Conservation (phyloP, 2,113 vertebrate species). For the Callopanchax toddi region DNA sequence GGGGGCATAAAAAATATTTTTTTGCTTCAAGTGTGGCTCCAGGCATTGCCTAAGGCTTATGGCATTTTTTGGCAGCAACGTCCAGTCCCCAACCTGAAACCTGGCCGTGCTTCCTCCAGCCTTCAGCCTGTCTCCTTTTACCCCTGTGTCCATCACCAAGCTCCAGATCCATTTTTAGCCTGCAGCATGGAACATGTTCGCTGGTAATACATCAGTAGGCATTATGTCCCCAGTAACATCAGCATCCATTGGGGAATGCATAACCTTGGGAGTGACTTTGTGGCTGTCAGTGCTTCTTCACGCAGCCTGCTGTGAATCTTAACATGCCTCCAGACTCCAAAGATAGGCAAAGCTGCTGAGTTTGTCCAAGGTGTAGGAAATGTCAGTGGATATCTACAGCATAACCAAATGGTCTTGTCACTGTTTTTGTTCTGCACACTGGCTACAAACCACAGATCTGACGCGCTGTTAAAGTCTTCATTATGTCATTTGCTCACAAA, state of each 20-base stretch:
- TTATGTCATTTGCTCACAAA: conserved; percentile 2
- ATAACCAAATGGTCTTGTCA: neutral
- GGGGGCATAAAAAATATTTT: conserved; percentile 48
- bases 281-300: conserved; percentile 57
- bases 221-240: conserved; percentile 65
- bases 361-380: conserved; percentile 25
- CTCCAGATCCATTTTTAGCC: conserved; percentile 67
- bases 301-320: conserved; percentile 60
- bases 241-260: conserved; percentile 57
- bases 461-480: conserved; percentile 8
- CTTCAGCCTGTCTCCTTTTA: conserved; percentile 22
- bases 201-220: conserved; percentile 70
- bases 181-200: conserved; percentile 68
- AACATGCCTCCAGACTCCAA: conserved; percentile 40
- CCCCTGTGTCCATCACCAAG: conserved; percentile 26
- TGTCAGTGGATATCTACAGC: neutral
- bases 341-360: conserved; percentile 8
- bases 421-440: neutral
- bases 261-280: conserved; percentile 78
- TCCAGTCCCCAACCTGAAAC: conserved; percentile 37
- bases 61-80: conserved; percentile 53
- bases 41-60: conserved; percentile 65
- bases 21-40: conserved; percentile 56
- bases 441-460: neutral
- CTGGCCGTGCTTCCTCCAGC: conserved; percentile 31